Base-by-base conservation (phyloP, 1,140 invertebrate species). In the Nephila pilipes region DNA sequence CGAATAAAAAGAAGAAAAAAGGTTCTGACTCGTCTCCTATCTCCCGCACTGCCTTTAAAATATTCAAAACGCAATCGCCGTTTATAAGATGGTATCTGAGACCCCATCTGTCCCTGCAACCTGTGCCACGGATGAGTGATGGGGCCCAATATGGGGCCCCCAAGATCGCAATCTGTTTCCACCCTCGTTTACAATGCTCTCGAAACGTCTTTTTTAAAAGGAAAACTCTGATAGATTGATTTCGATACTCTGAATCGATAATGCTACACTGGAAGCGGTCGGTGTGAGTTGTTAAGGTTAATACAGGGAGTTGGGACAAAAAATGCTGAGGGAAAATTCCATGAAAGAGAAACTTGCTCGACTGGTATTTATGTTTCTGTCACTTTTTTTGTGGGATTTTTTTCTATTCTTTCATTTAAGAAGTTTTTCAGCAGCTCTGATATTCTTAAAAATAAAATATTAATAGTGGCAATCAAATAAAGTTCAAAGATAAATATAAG, bases 81-180 rank as follows among this genome's bases (percentile, higher is more conserved):
- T 75, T 75, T 75, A 75, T 75, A 36, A 75, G 65, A 75, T 75
- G 25, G 25, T 75, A 75, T 75, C 65, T 32, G 29, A 75, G 65
- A 83, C 80, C 80, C 25, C 80, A 83, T 55, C 80, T 83, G 80
- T 83, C 80, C 38, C 25, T 54, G 22, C 80, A 83, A 83, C 80
- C 80, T 83, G 80, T 83, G 80, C 80, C 80, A 54, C 80, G 38
- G 12, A 83, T 83, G 80, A 83, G 22, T 83, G 80, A 83, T 83
- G 80, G 38, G 38, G n/a, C 38, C 38, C 80, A 83, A 83, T 83
- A 83, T 29, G 54, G 80, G 80, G 54, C 8, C 25, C 46, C 20
- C 80, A 12, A 25, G 80, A 83, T 83, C 38, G 80, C 80, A 57
- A 83, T 83, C 46, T 83, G 80, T 55, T 83, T 83, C 38, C 46